Base-by-base conservation (phyloP, 1,140 invertebrate species). In the Drosophila malerkotliana region DNA sequence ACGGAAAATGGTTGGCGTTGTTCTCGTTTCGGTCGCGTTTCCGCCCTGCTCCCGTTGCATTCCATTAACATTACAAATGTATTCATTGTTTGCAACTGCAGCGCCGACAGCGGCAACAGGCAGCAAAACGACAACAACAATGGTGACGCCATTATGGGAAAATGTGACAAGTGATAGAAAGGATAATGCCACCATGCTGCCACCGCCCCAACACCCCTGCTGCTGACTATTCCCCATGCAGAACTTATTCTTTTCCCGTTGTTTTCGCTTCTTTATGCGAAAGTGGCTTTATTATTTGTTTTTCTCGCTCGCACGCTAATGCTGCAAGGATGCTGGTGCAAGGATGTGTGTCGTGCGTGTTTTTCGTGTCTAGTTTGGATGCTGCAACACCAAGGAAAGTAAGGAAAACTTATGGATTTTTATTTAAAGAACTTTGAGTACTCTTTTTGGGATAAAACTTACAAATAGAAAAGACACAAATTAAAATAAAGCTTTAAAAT, bases 31-130 rank as follows among this genome's bases (percentile, higher is more conserved):
- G 63, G 32, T 21, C 21, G 21, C 21, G 21, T 37, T 68, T 56
- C 66, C 66, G 21, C 67, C 51, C 64, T 55, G 58, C 39, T 78
- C 64, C 61, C 69, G 74, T 51, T 78, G 82, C 82, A 85, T 87
- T 81, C 82, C 82, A 85, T 85, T 85, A 85, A 87, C 79, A 83
- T 85, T 87, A 85, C 82, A 85, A 85, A 87, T 85, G 82, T 87
- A 85, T 85, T 85, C 82, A 85, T 85, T 85, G 82, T 85, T 87
- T 58, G 63, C 77, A 72, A 54, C 64, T 64, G 66, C 66, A 62
- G 45, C 51, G 51, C 39, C 64, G 72, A 67, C 68, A 41, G 24
- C 52, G 64, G 49, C 60, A 74, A 56, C 54, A 60, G 58, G 41
- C 71, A 73, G 44, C 45, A 51, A 37, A 37, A 28, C 59, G 75